Evolutionary conservation across 2,888 invertebrate genomes (phyloP), one percentile per base, ranked within the genome.

Genomic region (Rhopalosiphum nymphaeae): DNA sequence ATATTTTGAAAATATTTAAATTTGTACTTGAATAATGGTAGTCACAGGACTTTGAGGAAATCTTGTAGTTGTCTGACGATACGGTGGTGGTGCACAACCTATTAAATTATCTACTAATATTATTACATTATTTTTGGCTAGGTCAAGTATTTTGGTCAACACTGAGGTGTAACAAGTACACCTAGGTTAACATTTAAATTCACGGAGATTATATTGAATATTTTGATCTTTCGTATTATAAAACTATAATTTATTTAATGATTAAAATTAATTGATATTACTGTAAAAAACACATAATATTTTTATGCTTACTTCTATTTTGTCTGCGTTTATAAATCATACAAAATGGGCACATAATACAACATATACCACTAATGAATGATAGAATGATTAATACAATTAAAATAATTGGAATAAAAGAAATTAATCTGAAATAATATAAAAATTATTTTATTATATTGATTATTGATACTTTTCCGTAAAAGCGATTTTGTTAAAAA

Each of bases 401-500:
- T 56, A 91, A 56, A 53, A 78, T 53, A 53, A 84, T 29, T 10
- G 91, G 91, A 53, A 91, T 9, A 91, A 84, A 29, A 56, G 53
- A 91, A 36, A 84, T 26, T 2, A 91, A 53, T 53, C 91, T 91
- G 56, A 91, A 91, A 91, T 42, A 21, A 61, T 7, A 7, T 78
- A 78, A 7, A 78, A 78, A 36, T 78, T 36, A 78, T 78, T 78
- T 10, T 42, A 21, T 78, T 84, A 21, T 9, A 56, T 7, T 16
- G 16, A 46, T 46, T 46, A 46, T 46, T 46, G 9, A 57, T 7
- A 13, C 2, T 89, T 42, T 78, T 29, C 13, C 3, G 29, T 25
- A 3, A 42, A 61, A 25, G 53, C 16, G 2, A 46, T n/a, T 78
- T 36, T 16, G 26, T 91, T 44, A 25, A 11, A 29, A 78, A 16